These are phyloP conservation scores for Brachyptera putata DNA, from an alignment of 2,888 invertebrate genomes.

Conservation along the genomic window DNA sequence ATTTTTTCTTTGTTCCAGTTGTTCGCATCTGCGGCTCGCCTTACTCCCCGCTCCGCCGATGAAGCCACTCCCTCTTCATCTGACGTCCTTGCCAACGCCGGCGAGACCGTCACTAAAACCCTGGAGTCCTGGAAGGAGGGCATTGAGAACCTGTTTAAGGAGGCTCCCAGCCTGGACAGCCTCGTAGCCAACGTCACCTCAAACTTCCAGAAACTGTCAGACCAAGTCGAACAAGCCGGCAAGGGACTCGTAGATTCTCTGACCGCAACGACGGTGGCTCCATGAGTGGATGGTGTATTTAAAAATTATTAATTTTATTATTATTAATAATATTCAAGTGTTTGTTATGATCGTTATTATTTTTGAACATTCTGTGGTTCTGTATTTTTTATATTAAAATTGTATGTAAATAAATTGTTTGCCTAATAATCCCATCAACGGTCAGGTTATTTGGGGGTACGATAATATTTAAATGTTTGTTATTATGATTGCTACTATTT, in stretches of 20 bases:
- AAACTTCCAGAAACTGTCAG: not conserved
- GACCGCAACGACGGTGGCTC: not conserved
- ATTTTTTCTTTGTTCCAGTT: no score
- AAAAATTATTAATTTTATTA: no score
- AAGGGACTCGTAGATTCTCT: not conserved
- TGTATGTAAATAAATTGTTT: not conserved
- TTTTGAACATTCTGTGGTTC: no score
- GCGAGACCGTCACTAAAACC: slow-evolving; percentile 1
- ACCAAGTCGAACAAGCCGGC: not conserved
- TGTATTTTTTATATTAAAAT: no score
- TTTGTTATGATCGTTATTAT: no score
- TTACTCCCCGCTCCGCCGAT: slow-evolving; percentile 14
- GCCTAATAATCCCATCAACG: no score
- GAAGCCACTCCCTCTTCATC: not conserved
- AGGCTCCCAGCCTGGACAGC: not conserved
- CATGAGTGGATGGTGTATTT: not conserved
- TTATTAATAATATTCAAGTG: no score
- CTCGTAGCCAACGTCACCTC: not conserved
- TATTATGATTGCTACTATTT: no score
- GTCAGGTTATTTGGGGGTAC: no score
- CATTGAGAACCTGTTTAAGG: not conserved
- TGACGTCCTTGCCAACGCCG: slow-evolving; percentile 8
- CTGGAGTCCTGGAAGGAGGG: not conserved
- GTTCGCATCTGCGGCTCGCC: not conserved
- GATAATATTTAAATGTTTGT: no score